Evolutionary conservation across 2,113 vertebrate species (phyloP).

Genomic region (Oplegnathus fasciatus): DNA sequence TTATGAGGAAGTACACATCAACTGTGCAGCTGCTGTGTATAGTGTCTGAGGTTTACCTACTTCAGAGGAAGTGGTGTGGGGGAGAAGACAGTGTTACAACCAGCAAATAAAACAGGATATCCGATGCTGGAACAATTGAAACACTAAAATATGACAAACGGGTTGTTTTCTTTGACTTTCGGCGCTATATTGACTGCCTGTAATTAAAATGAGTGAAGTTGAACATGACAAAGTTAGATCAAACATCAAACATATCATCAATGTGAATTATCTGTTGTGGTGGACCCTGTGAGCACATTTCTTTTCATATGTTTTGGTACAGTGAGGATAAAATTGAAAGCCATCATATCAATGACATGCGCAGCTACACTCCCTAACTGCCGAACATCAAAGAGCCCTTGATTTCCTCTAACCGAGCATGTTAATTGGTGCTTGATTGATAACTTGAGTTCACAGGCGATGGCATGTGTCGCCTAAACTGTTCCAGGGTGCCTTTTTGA

Average conservation of each 20-base stretch:
- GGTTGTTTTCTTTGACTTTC: constrained; percentile 35
- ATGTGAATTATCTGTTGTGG: constrained; percentile 38
- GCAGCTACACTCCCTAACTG: constrained; percentile 50
- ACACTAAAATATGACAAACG: constrained; percentile 44
- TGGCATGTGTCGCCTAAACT: constrained; percentile 81
- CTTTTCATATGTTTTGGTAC: constrained; percentile 48
- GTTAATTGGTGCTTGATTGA: constrained; percentile 86
- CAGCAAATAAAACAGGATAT: constrained; percentile 84
- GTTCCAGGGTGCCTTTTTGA: constrained; percentile 84
- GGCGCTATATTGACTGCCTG: neutral
- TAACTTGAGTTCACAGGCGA: constrained; percentile 79
- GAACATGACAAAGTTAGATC: constrained; percentile 33
- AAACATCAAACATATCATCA: constrained; percentile 23
- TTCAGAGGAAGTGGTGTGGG: constrained; percentile 82
- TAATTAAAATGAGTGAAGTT: constrained; percentile 20
- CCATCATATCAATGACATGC: constrained; percentile 69
- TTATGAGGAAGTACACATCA: constrained; percentile 55
- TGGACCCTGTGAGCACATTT: constrained; percentile 61
- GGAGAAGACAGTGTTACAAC: constrained; percentile 63
- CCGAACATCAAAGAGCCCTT: constrained; percentile 75
- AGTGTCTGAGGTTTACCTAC: constrained; percentile 78
- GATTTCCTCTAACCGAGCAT: constrained; percentile 74
- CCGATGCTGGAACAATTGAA: constrained; percentile 78
- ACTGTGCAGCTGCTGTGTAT: constrained; percentile 70
- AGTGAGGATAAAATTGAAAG: constrained; percentile 55